Evolutionary conservation across 2,113 vertebrate species (phyloP), one percentile per base, ranked within the genome.

Genomic region (Willisornis vidua): DNA sequence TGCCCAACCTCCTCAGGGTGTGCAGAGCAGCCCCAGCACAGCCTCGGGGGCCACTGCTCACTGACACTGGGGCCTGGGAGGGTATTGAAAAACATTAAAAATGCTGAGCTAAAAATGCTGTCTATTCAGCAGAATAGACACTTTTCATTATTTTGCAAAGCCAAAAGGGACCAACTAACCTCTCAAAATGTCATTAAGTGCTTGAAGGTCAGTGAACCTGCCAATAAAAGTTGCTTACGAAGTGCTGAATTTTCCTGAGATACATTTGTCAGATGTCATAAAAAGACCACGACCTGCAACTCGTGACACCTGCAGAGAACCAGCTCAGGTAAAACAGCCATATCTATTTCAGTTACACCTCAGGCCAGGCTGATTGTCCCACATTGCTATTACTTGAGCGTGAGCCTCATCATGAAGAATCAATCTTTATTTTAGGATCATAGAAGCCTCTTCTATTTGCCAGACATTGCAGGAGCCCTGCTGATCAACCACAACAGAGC

Each of bases 401-500:
- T 80, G 35, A 82, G 76, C 51, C 78, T 81, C 66, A 46, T 59
- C 77, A 91, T 45, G 66, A 86, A 93, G 75, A 49, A 70, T 33
- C 29, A 73, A 83, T 74, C 92, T 95, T 96, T 92, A 93, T 95
- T 88, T 87, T 85, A 91, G 70, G 88, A 86, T 76, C 87, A 82
- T 20, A 94, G 87, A 71, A 92, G 29, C 92, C 54, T 76, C 95
- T 89, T 93, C 91, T 93, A 76, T 85, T 95, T 93, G 78, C 90
- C 33, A 45, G 90, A 93, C 3, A 1, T 9, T n/a, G 89, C 55
- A 86, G 96, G 77, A 81, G 45, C 87, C 77, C 73, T 4, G 86
- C 76, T 81, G 96, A 95, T 96, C 78, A 90, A 86, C 51, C 79
- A 93, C 90, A 97, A 93, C 87, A 92, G 89, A 96, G 73, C 92